Evolutionary conservation across 2,888 invertebrate genomes (phyloP), one percentile per base, ranked within the genome.

Genomic region (Celastrina argiolus): DNA sequence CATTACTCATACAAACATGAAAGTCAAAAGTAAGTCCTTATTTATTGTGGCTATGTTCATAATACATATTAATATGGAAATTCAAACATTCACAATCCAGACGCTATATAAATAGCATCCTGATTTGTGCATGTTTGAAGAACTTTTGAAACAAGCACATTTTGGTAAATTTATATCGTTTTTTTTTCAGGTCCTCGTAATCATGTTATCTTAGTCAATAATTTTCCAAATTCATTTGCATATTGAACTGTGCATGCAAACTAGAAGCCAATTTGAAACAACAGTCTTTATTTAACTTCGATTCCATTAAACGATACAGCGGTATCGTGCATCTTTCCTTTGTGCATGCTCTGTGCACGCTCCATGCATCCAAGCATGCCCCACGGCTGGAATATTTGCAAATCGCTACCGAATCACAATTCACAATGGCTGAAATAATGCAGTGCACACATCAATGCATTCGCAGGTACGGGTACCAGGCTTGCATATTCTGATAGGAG

Each of bases 351-450:
- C 4, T 41, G 36, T 36, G 36, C 12, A 36, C 10, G 39, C 18
- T 10, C 45, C 45, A 45, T 45, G 45, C 45, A 45, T 16, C 18
- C 45, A 45, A 18, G 45, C 45, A 18, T 45, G 45, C 45, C 45
- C 18, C 71, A 71, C 71, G 68, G 65, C 69, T 45, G 45, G 69
- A 70, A 70, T 67, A 69, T 70, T 69, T 67, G 69, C 70, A 69
- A 71, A 69, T 66, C 70, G 71, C 73, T 67, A 67, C 75, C 74
- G 71, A 69, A 65, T 51, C 51, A 51, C 51, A 51, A 51, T 51
- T 71, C 74, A 72, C 73, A 72, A 79, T 77, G 76, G 75, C 74
- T 67, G 68, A 66, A 78, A 74, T 75, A 75, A 77, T 74, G 72
- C 71, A 73, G 73, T 75, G 75, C 72, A 74, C 75, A 72, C 74